Conservation (phyloP, 2,797 vertebrate genomes). For the Mus caroli region DNA sequence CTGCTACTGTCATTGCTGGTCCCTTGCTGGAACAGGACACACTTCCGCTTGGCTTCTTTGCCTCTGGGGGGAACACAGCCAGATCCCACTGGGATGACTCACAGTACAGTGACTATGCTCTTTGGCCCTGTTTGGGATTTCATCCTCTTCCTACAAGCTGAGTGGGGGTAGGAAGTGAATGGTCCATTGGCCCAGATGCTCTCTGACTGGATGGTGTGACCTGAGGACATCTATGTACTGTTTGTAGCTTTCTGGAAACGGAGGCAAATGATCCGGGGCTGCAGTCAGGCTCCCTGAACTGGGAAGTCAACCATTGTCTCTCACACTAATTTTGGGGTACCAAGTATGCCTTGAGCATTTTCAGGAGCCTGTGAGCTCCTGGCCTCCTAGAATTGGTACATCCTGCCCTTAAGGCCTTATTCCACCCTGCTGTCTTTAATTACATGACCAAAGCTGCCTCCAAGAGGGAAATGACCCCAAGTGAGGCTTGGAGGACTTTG, state of each 20-base stretch:
- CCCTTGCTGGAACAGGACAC: slow-evolving; percentile 9
- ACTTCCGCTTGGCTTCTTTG: neutral
- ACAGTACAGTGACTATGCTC: neutral
- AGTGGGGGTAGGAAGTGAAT: neutral
- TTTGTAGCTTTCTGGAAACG: neutral
- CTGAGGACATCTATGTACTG: neutral
- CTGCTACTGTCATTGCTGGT: neutral
- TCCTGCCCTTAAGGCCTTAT: neutral
- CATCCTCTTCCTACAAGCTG: neutral
- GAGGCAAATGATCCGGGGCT: neutral
- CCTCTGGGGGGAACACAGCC: slow-evolving; percentile 13
- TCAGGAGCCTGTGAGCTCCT: neutral
- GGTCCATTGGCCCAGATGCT: slow-evolving; percentile 3
- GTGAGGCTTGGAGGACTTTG: neutral
- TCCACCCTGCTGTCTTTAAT: slow-evolving; percentile 23
- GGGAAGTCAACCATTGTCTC: neutral
- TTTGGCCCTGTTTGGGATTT: slow-evolving; percentile 41
- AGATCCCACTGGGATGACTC: slow-evolving; percentile 72
- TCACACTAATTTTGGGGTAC: neutral
- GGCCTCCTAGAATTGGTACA: neutral
- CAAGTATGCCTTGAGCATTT: neutral
- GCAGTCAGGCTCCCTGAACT: neutral
- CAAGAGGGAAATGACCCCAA: neutral
- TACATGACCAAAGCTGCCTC: neutral
- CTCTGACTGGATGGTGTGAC: neutral